A percentile compares a stretch with the other conserved stretches of the same genome.
These are phyloP conservation scores for Alosa alosa DNA, from an alignment of 2,113 vertebrate species.

Conservation along the genomic window DNA sequence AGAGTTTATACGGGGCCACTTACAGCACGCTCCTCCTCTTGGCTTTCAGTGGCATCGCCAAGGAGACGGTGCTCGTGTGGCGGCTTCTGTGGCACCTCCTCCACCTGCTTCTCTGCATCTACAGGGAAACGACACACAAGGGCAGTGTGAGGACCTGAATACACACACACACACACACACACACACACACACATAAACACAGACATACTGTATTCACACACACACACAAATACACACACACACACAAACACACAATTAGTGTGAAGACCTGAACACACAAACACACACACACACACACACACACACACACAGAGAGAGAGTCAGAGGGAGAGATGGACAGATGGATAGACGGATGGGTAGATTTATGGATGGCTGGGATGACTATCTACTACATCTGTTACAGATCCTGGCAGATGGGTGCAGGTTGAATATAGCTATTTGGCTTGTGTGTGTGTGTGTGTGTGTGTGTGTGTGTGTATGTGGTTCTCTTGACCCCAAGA, in stretches of 20 bases:
- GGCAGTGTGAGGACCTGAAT: not conserved
- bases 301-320: not conserved
- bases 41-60: constrained; percentile 77
- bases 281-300: constrained; percentile 1
- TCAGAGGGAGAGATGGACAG: not conserved
- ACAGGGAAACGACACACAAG: constrained; percentile 25
- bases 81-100: constrained; percentile 57
- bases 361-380: not conserved
- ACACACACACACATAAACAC: not conserved
- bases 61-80: constrained; percentile 48
- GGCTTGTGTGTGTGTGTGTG: not conserved
- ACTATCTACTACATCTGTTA: not conserved
- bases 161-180: constrained; percentile 1
- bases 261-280: not conserved
- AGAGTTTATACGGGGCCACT: constrained; percentile 37
- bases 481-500: not conserved
- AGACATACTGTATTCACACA: not conserved
- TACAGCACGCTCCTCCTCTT: constrained; percentile 71
- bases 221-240: not conserved
- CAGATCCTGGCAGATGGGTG: not conserved
- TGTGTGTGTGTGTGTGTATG: not conserved
- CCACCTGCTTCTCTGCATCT: constrained; percentile 74
- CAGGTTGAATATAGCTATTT: not conserved
- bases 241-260: not conserved
- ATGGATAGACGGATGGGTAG: not conserved